Conservation (phyloP, 2,113 vertebrate genomes). For the Dascyllus trimaculatus region DNA sequence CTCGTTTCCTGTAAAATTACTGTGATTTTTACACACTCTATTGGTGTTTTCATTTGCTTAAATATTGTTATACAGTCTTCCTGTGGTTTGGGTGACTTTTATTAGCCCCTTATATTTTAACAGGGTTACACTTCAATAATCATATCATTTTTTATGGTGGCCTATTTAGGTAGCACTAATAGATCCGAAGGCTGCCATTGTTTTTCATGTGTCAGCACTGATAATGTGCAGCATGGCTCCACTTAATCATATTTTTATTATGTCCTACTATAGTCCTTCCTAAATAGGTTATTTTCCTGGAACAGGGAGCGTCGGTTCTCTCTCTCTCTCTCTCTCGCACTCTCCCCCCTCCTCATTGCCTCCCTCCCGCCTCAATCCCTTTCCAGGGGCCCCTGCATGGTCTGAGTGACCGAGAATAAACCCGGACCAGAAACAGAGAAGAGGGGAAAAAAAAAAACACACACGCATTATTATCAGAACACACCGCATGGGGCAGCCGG, state of each 20-base stretch:
- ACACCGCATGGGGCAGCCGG: constrained; percentile 59
- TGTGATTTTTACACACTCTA: neutral
- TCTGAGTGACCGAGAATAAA: constrained; percentile 81
- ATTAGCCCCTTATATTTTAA: neutral
- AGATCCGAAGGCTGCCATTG: neutral
- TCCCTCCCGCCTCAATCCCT: constrained; percentile 15
- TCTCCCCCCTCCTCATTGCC: neutral
- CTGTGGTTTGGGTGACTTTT: too few species aligned
- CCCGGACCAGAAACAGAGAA: constrained; percentile 36
- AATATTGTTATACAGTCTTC: too few species aligned
- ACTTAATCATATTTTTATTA: constrained; percentile 13
- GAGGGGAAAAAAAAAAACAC: constrained; percentile 18
- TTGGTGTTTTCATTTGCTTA: neutral
- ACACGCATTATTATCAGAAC: constrained; percentile 59
- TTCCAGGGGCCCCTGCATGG: constrained; percentile 51
- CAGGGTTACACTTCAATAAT: neutral
- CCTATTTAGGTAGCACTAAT: neutral
- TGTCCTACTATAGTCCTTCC: constrained; percentile 11
- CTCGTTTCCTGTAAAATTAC: neutral
- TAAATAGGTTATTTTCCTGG: constrained; percentile 54
- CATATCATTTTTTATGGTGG: neutral
- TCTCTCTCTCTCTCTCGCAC: too few species aligned
- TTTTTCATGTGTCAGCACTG: neutral
- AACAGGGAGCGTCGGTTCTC: constrained; percentile 18
- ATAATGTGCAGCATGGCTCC: neutral